A percentile compares a stretch with the other conserved stretches of the same genome.
Conservation (phyloP, 2,888 invertebrate species). For the Diadegma fenestrale region DNA sequence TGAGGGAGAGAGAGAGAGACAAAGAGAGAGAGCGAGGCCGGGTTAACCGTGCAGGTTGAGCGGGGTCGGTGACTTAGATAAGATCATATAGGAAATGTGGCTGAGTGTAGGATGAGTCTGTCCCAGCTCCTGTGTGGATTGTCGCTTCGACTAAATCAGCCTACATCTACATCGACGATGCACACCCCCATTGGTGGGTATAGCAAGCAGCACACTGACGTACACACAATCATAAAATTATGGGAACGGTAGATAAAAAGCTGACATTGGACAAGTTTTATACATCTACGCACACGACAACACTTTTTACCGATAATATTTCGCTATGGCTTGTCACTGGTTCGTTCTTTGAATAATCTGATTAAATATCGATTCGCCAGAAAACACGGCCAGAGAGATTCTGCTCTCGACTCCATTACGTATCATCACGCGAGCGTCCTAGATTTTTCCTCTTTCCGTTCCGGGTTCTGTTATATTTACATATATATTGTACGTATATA, state of each 20-base stretch:
- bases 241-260: slow-evolving; percentile 13
- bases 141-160: slow-evolving; percentile 42
- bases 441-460: slow-evolving; percentile 29
- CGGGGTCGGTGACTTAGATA: slow-evolving; percentile 66
- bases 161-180: background rate
- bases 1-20: slow-evolving; percentile 41
- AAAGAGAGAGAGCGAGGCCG: slow-evolving; percentile 43
- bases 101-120: slow-evolving; percentile 39
- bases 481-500: slow-evolving; percentile 41
- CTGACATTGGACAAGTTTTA: slow-evolving; percentile 29
- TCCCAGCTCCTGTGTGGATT: slow-evolving; percentile 41
- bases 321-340: slow-evolving; percentile 27
- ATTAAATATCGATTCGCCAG: slow-evolving; percentile 61
- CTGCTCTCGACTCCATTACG: slow-evolving; percentile 33
- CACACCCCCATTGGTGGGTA: slow-evolving; percentile 8
- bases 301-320: slow-evolving; percentile 51
- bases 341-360: slow-evolving; percentile 39
- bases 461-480: slow-evolving; percentile 12
- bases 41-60: slow-evolving; percentile 61
- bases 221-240: slow-evolving; percentile 37
- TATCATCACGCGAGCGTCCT: slow-evolving; percentile 31
- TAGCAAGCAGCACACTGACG: slow-evolving; percentile 1
- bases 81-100: slow-evolving; percentile 62
- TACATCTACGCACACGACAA: slow-evolving; percentile 16
- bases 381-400: slow-evolving; percentile 42